Base-by-base conservation (phyloP, 2,113 vertebrate genomes). In the Sarotherodon lohbergeri region DNA sequence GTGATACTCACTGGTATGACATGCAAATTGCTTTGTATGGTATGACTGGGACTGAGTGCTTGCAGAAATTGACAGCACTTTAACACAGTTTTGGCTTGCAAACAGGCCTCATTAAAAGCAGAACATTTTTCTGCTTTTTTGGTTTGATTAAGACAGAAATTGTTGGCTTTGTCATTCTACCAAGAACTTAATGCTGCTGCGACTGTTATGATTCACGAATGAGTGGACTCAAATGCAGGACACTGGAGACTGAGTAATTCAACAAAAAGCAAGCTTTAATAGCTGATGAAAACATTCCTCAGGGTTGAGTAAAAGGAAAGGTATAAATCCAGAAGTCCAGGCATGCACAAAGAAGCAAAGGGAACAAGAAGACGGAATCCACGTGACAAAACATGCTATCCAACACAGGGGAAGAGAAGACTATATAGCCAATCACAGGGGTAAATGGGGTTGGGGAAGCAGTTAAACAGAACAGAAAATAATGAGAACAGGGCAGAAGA, bases 21-120 rank as follows among this genome's bases (percentile, higher is more conserved):
- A 89, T 92, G 87, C 83, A 91, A 89, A 94, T 92, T 88, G 89
- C 57, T 88, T 90, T 57, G 10, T 86, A 16, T 81, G 87, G 43
- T 81, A 24, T 81, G 63, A 52, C 34, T 57, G 79, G 59, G 43
- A 89, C 83, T 83, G 90, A 92, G 90, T 83, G 91, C 76, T 86
- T 90, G 27, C 48, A 88, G 63, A 80, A 83, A 82, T 9, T 89
- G 90, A 90, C 89, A 88, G 84, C 73, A 22, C 55, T 63, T 55
- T 34, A 80, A 59, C 29, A 34, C 80, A 50, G 3, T 87, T 82
- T 19, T 84, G 57, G 13, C 46, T 85, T n/a, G 59, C 34, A 86
- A 91, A 86, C 86, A 82, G 52, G 29, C 2, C 39, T 89, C 87
- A 83, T 93, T 83, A 85, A 55, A 87, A 39, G 39, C n/a, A 52